Conservation (phyloP, 2,113 vertebrate species). For the Ailuropoda melanoleuca region DNA sequence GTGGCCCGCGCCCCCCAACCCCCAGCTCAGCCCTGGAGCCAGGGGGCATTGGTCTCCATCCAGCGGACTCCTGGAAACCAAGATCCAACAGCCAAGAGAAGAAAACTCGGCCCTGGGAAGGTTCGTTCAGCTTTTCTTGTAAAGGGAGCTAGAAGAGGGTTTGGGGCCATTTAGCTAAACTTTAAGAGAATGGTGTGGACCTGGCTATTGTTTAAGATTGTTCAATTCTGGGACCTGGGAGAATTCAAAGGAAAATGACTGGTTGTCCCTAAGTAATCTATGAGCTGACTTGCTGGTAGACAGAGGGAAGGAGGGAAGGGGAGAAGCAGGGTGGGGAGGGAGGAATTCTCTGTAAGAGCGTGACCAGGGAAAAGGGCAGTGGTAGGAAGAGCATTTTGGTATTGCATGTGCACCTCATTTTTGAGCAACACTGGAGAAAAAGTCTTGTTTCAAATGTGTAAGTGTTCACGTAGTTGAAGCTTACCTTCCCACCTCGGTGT, state of each 20-base stretch:
- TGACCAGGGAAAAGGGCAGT: neutral
- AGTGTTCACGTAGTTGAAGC: neutral
- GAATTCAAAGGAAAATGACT: neutral
- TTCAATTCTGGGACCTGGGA: neutral
- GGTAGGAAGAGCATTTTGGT: neutral
- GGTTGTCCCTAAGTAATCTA: neutral
- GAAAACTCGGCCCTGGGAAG: neutral
- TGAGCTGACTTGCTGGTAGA: neutral
- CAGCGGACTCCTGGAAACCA: neutral
- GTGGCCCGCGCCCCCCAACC: rapidly evolving
- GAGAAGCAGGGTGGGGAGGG: neutral
- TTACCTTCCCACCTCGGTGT: neutral
- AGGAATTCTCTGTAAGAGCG: neutral
- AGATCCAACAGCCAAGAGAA: neutral
- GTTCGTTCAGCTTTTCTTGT: neutral
- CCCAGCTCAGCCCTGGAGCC: neutral
- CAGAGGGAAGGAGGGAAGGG: neutral
- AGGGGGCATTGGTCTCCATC: neutral
- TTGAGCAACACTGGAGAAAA: neutral
- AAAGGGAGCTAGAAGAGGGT: neutral
- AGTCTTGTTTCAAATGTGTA: neutral
- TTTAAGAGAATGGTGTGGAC: neutral
- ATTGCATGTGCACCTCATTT: neutral
- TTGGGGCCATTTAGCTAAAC: neutral
- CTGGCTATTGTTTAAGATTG: neutral